phyloP scores from a whole-genome alignment of 2,113 vertebrate species.

The Gymnarchus niloticus region DNA sequence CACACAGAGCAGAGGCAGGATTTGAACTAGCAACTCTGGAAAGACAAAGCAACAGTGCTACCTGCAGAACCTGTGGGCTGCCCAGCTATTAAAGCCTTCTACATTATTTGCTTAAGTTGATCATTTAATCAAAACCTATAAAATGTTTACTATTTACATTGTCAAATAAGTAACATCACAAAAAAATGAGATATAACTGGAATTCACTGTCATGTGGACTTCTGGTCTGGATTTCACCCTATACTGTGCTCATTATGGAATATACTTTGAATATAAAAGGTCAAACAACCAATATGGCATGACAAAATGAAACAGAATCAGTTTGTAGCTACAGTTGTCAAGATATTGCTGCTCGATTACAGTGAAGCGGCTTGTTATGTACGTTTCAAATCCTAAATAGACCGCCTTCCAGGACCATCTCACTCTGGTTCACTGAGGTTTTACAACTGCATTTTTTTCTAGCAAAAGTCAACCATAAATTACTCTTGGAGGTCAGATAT shows the following conservation, averaged over 20 bases:
- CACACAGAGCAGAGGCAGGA: not conserved
- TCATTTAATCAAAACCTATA: too few species aligned
- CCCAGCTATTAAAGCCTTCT: too few species aligned
- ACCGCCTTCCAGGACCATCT: not conserved
- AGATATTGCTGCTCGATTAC: not conserved
- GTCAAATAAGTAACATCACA: too few species aligned
- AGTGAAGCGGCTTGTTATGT: not conserved
- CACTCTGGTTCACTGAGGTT: not conserved
- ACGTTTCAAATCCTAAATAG: not conserved
- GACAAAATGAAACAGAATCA: not conserved
- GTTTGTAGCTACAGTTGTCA: not conserved
- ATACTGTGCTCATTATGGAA: too few species aligned
- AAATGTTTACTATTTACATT: too few species aligned
- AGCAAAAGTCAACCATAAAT: not conserved
- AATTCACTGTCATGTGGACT: not conserved
- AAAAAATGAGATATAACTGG: too few species aligned
- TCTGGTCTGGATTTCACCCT: not conserved
- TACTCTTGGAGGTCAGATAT: not conserved
- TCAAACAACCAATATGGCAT: not conserved
- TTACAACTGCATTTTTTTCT: not conserved
- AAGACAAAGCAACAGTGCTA: too few species aligned
- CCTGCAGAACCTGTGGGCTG: too few species aligned
- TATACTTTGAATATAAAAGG: too few species aligned
- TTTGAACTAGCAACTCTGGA: not conserved
- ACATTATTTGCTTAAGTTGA: too few species aligned